Evolutionary conservation across 2,797 vertebrate genomes (phyloP), one percentile per base, ranked within the genome.

Genomic region (Pseudopleuronectes americanus): DNA sequence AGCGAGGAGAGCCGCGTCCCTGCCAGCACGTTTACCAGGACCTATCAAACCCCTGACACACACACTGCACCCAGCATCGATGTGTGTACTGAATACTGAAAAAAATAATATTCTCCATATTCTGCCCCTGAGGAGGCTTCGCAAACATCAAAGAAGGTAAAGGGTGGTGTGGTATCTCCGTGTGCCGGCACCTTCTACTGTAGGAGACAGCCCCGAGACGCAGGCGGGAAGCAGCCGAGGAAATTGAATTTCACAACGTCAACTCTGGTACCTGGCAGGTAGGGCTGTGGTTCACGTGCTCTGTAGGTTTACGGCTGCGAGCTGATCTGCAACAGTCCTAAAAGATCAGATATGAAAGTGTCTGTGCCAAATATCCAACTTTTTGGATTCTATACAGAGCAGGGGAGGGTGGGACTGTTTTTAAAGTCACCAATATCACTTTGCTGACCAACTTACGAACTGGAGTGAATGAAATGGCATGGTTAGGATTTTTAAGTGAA

Each of bases 71-170:
- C 61, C 77, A 52, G 49, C 74, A 57, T 74, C 75, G 47, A 68
- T 77, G 81, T 87, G 85, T 48, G 47, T 48, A 71, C 83, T 76
- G 87, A 91, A 92, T 92, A 84, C 84, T 69, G 63, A 84, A 79
- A 69, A 69, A 53, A 73, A 58, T 8, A 19, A 16, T 45, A 45
- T 85, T 91, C 84, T 89, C 89, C 87, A 80, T 87, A 84, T 82
- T 75, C 66, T 60, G 21, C 55, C 84, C 87, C 85, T 76, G 71
- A 77, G 89, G 89, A 82, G 86, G 73, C 84, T 24, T 78, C 76
- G 60, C 75, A 55, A 59, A 93, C 92, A 91, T 93, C 92, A 93
- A 93, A 93, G 91, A 61, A 68, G 67, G 70, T 72, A 81, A 89
- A 89, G 80, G 87, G 75, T 87, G 87, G 87, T 52, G 84, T 84